A percentile compares a stretch with the other conserved stretches of the same genome.
These are phyloP conservation scores for Tursiops truncatus DNA, from an alignment of 2,113 vertebrate species.

Conservation along the genomic window DNA sequence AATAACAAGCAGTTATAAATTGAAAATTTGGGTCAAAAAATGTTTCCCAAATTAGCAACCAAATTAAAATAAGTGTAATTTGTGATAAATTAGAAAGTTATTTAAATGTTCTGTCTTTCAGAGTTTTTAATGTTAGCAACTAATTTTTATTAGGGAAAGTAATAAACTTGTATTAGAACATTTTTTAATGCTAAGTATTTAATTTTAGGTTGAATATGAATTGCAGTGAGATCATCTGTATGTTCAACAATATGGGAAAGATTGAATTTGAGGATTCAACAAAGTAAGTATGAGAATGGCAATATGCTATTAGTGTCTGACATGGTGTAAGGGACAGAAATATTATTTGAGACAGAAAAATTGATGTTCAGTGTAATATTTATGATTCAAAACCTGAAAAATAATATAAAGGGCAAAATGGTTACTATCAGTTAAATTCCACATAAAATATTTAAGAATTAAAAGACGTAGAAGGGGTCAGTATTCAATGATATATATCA, in stretches of 20 bases:
- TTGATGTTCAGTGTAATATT: not conserved
- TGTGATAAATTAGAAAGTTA: not conserved
- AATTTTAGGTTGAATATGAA: slow-evolving; percentile 75
- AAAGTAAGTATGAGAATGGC: slow-evolving; percentile 77
- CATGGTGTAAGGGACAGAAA: not conserved
- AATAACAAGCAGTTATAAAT: slow-evolving; percentile 31
- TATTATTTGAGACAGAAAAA: slow-evolving; percentile 9
- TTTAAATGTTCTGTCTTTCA: slow-evolving; percentile 32
- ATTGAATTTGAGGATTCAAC: slow-evolving; percentile 71
- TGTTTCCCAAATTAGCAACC: slow-evolving; percentile 36
- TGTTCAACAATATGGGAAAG: slow-evolving; percentile 76
- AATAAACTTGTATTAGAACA: slow-evolving; percentile 10
- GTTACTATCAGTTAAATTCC: not conserved
- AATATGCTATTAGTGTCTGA: not conserved
- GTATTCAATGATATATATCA: not conserved
- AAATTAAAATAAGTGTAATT: slow-evolving; percentile 52
- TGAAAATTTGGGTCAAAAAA: slow-evolving; percentile 33
- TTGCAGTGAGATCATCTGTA: slow-evolving; percentile 60
- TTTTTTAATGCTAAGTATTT: slow-evolving; percentile 30
- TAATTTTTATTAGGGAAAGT: slow-evolving; percentile 35
- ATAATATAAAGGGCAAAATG: not conserved
- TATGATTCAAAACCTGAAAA: slow-evolving; percentile 18
- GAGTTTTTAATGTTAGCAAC: slow-evolving; percentile 4
- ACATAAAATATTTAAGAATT: slow-evolving; percentile 19
- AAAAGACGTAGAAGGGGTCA: not conserved